These are phyloP conservation scores for Hirudo medicinalis DNA, from an alignment of 1,140 invertebrate genomes.

Conservation along the genomic window DNA sequence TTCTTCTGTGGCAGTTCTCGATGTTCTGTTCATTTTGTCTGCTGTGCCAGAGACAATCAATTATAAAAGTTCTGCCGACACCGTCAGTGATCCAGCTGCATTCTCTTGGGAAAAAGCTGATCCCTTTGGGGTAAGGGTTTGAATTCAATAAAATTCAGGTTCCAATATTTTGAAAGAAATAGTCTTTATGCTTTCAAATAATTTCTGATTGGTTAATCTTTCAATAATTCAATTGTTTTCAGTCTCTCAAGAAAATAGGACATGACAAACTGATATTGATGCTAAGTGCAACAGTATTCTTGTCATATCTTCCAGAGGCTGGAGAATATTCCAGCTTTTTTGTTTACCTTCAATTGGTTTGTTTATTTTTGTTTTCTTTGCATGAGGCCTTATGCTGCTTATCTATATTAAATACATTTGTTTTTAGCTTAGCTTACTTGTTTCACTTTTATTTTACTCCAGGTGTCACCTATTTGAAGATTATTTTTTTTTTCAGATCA, in stretches of 20 bases:
- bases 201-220: no score
- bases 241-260: conserved; percentile 79
- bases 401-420: background rate
- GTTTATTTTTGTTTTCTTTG: conserved; percentile 25
- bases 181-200: no score
- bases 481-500: conserved; percentile 49
- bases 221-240: no score
- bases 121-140: conserved; percentile 69
- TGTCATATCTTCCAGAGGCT: conserved; percentile 92
- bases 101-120: conserved; percentile 79
- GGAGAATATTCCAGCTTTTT: conserved; percentile 99
- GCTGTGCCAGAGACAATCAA: conserved; percentile 93
- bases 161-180: background rate
- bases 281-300: conserved; percentile 88
- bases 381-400: background rate
- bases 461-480: background rate
- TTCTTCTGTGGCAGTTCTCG: conserved; percentile 79
- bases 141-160: background rate
- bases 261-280: conserved; percentile 89
- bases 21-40: conserved; percentile 94
- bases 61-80: conserved; percentile 46
- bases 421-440: background rate
- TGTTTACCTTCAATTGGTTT: conserved; percentile 88
- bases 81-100: conserved; percentile 32
- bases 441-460: background rate